Conservation (phyloP, 2,888 invertebrate genomes). For the Ichneumon xanthorius region DNA sequence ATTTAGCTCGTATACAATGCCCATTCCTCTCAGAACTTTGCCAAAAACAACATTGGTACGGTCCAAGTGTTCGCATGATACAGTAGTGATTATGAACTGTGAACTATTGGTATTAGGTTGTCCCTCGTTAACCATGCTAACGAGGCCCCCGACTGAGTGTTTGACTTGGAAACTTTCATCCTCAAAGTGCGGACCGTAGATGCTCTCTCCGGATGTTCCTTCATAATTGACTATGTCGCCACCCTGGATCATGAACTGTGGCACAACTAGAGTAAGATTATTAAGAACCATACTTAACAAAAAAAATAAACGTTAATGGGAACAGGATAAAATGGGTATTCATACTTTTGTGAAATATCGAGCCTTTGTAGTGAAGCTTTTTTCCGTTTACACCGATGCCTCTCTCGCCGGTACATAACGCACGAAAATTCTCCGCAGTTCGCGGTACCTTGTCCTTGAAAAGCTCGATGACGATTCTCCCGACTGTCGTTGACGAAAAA, state of each 20-base stretch:
- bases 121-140: constrained; percentile 94
- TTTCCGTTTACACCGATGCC: constrained; percentile 90
- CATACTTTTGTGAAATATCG: constrained; percentile 91
- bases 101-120: constrained; percentile 94
- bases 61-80: constrained; percentile 91
- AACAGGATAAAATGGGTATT: neutral
- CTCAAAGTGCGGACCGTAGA: constrained; percentile 95
- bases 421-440: constrained; percentile 96
- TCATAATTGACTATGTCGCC: constrained; percentile 92
- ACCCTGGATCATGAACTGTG: constrained; percentile 96
- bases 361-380: constrained; percentile 93
- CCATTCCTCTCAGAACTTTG: constrained; percentile 91
- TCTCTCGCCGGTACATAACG: constrained; percentile 96
- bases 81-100: constrained; percentile 96
- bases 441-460: constrained; percentile 93
- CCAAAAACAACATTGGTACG: constrained; percentile 94
- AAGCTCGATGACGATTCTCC: constrained; percentile 94
- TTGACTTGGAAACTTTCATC: constrained; percentile 93
- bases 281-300: constrained; percentile 15
- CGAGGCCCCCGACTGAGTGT: constrained; percentile 88
- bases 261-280: constrained; percentile 87
- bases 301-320: neutral
- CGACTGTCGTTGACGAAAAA: constrained; percentile 86
- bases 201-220: constrained; percentile 97
- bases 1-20: constrained; percentile 90